Base-by-base conservation (phyloP, 2,113 vertebrate genomes). In the Mustela lutreola region DNA sequence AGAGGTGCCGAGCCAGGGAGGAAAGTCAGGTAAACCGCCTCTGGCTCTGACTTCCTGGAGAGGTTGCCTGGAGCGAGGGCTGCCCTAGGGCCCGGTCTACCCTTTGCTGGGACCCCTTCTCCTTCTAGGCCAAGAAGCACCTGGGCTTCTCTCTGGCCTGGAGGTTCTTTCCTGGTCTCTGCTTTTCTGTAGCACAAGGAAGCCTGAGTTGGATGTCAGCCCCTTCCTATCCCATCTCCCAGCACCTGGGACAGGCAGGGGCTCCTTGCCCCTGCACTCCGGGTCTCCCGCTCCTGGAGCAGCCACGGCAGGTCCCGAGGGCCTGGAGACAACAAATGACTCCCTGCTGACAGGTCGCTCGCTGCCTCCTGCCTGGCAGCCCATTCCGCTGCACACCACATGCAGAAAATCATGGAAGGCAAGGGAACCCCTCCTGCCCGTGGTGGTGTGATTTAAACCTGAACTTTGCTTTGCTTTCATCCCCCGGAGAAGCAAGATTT, bases 401-500 rank as follows among this genome's bases (percentile, higher is more conserved):
- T 1, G 97, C 98, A 98, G 98, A 98, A 98, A 98, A 98, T 98
- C 98, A 98, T 91, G 98, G 97, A 98, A 98, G 98, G 98, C 98
- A 96, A 93, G 98, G 98, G 98, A 98, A 98, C 98, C 98, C 98
- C 98, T 98, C 98, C 98, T 98, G 98, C 94, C 93, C 2, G 2
- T 21, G 90, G n/a, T 53, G 91, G 96, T 98, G 98, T 98, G 99
- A 99, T 99, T 99, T 99, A 99, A 99, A 98, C 98, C 98, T 98
- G 98, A 99, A 98, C 99, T 99, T 98, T 98, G 98, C 98, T 99
- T 98, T 98, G 98, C 98, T 99, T 99, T 98, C 98, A 98, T 98
- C 96, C 98, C 97, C 98, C 19, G 53, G 98, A 99, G 98, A 98
- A 98, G 96, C 97, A 97, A 98, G 97, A 98, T 99, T 98, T 98